Conservation (phyloP, 1,140 invertebrate genomes). For the Myzus persicae region DNA sequence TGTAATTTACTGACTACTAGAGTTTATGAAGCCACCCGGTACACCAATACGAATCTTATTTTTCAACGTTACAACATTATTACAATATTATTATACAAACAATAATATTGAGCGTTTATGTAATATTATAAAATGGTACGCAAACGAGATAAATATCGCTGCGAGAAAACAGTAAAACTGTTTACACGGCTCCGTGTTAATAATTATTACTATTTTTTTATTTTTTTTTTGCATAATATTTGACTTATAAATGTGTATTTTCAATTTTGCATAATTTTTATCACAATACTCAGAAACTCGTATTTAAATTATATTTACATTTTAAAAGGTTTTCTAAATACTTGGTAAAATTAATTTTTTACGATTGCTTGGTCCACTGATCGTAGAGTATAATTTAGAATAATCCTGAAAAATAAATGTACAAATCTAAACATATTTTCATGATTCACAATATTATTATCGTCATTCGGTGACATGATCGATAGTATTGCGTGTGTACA, state of each 20-base stretch:
- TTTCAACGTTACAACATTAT: neutral
- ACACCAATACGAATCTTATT: neutral
- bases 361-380: neutral
- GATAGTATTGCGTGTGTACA: neutral
- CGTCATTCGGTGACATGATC: neutral
- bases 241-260: neutral
- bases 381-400: neutral
- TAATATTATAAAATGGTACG: neutral
- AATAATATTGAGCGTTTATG: neutral
- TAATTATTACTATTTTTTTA: neutral
- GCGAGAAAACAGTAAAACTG: neutral
- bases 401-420: neutral
- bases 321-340: slow-evolving; percentile 10
- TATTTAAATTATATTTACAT: slow-evolving; percentile 21
- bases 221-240: neutral
- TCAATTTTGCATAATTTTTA: slow-evolving; percentile 32
- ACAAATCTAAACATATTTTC: neutral
- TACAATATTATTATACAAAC: neutral
- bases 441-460: neutral
- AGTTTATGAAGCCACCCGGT: neutral
- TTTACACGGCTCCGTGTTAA: neutral
- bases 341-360: neutral
- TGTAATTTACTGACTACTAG: neutral
- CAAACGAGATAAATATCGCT: neutral
- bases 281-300: neutral